These are phyloP conservation scores for Rhynchophorus ferrugineus DNA, from an alignment of 1,140 invertebrate species.

Conservation along the genomic window DNA sequence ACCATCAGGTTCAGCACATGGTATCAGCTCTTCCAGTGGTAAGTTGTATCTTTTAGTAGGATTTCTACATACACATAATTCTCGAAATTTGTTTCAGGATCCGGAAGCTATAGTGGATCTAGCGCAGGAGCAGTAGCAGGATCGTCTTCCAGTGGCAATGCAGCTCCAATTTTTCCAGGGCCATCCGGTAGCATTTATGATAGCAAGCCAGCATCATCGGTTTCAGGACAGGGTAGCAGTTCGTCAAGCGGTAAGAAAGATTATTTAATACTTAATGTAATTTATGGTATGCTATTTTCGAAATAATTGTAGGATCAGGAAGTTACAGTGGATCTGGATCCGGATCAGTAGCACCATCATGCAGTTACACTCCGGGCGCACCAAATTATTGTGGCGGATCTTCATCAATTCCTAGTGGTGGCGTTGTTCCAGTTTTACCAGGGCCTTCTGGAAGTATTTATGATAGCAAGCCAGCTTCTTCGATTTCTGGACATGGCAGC, in stretches of 20 bases:
- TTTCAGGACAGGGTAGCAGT: neutral
- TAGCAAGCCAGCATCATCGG: conserved; percentile 19
- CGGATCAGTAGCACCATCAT: neutral
- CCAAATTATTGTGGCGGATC: neutral
- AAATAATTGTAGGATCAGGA: neutral
- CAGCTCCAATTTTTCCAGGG: conserved; percentile 25
- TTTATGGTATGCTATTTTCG: neutral
- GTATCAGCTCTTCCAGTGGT: too few relatives aligned
- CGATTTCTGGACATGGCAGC: neutral
- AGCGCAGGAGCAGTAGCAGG: too few relatives aligned
- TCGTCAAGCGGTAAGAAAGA: neutral
- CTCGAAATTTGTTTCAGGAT: too few relatives aligned
- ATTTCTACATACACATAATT: too few relatives aligned
- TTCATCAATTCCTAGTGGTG: neutral
- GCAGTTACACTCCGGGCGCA: neutral
- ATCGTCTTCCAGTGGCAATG: too few relatives aligned
- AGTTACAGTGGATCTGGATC: neutral
- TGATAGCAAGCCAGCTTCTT: conserved; percentile 11
- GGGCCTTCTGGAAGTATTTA: conserved; percentile 18
- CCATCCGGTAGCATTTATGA: conserved; percentile 29
- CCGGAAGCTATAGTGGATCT: too few relatives aligned
- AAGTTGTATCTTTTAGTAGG: too few relatives aligned
- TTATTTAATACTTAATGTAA: neutral
- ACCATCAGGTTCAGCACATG: too few relatives aligned
- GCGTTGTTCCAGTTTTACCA: conserved; percentile 1